phyloP scores from a whole-genome alignment of 2,888 invertebrate species.

The Muscina levida region DNA sequence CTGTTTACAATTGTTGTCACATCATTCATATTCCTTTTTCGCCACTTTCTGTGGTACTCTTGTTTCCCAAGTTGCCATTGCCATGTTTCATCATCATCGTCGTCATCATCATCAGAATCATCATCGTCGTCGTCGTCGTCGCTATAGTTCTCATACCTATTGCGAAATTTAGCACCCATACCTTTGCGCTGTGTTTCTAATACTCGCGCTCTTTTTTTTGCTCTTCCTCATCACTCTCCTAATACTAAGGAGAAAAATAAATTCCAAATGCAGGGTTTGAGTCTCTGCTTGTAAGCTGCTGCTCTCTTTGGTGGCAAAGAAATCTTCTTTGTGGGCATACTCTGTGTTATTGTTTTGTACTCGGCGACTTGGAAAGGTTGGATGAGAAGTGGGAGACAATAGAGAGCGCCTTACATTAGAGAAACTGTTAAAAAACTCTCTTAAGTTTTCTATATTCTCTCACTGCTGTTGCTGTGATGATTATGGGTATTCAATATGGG shows the following conservation, averaged over 20 bases:
- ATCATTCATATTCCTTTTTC: conserved; percentile 33
- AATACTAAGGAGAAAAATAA: too few relatives aligned
- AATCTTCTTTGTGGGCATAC: conserved; percentile 2
- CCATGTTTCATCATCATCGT: too few relatives aligned
- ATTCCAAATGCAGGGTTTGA: conserved; percentile 23
- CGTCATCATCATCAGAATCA: too few relatives aligned
- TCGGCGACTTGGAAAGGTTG: neutral
- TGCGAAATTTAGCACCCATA: too few relatives aligned
- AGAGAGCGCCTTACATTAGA: too few relatives aligned
- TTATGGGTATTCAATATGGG: too few relatives aligned
- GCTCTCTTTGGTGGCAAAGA: conserved; percentile 8
- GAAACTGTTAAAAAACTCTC: too few relatives aligned
- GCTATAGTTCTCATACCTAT: too few relatives aligned
- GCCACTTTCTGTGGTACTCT: neutral
- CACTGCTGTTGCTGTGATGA: too few relatives aligned
- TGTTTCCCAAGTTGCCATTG: neutral
- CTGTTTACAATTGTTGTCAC: conserved; percentile 30
- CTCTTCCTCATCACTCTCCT: neutral
- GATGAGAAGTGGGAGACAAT: too few relatives aligned
- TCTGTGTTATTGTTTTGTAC: neutral
- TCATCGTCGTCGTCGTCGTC: too few relatives aligned
- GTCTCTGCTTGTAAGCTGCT: conserved; percentile 24
- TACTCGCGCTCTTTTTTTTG: conserved; percentile 19
- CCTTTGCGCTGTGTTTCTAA: neutral
- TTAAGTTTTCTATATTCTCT: too few relatives aligned